Evolutionary conservation across 2,797 vertebrate species (phyloP).

Genomic region (Lerista edwardsae): DNA sequence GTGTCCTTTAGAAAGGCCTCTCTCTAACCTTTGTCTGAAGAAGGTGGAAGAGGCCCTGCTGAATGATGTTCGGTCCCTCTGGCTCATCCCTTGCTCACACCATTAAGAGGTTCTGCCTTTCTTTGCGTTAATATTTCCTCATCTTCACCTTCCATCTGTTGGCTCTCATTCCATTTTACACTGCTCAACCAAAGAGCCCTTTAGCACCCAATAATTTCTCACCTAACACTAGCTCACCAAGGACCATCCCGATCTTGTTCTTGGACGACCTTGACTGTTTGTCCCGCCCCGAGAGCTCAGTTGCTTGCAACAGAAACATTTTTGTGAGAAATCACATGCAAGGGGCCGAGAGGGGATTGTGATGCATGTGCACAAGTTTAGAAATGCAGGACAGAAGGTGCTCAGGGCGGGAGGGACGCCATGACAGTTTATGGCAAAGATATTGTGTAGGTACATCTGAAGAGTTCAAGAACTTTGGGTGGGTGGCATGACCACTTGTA

Average conservation of each 20-base stretch:
- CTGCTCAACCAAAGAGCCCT: constrained; percentile 20
- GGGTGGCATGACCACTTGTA: background rate
- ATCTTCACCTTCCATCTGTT: constrained; percentile 16
- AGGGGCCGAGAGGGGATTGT: background rate
- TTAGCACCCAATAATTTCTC: constrained; percentile 13
- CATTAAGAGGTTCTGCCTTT: constrained; percentile 8
- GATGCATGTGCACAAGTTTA: background rate
- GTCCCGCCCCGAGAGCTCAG: background rate
- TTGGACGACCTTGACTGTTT: background rate
- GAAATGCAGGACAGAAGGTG: background rate
- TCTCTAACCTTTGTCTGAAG: constrained; percentile 17
- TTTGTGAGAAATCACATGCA: background rate
- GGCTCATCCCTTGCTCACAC: constrained; percentile 17
- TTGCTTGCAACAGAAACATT: background rate
- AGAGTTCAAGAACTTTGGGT: background rate
- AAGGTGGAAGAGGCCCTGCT: constrained; percentile 15
- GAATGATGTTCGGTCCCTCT: background rate
- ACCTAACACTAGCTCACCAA: background rate
- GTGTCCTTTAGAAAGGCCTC: constrained; percentile 19
- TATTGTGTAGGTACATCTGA: background rate
- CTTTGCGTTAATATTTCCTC: constrained; percentile 18
- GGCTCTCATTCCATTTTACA: constrained; percentile 18
- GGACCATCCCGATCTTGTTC: background rate
- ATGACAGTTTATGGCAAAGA: background rate
- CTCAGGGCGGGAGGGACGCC: background rate